phyloP scores from a whole-genome alignment of 2,888 invertebrate species.

The Cerastis leucographa region DNA sequence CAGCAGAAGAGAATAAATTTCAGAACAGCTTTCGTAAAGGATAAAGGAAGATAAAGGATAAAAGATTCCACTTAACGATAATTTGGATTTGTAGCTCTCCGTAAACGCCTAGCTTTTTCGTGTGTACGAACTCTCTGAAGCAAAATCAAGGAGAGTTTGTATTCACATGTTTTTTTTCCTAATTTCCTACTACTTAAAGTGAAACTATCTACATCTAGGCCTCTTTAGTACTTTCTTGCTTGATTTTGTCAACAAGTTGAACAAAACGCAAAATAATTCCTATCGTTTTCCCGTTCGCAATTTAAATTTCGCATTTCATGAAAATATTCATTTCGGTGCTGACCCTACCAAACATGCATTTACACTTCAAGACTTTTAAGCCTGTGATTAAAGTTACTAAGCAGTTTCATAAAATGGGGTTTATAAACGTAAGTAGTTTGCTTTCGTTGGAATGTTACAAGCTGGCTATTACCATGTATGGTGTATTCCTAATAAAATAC shows the following conservation, averaged over 20 bases:
- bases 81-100: constrained; percentile 59
- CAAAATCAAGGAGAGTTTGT: constrained; percentile 5
- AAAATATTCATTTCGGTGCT: constrained; percentile 60
- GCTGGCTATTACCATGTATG: background rate
- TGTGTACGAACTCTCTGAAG: constrained; percentile 8
- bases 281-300: constrained; percentile 25
- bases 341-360: constrained; percentile 48
- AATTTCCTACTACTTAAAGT: background rate
- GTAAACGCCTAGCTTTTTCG: constrained; percentile 42
- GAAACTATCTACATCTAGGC: background rate
- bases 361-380: constrained; percentile 43
- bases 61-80: constrained; percentile 59
- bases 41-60: constrained; percentile 48
- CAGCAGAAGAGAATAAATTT: constrained; percentile 45
- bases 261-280: constrained; percentile 25
- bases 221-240: background rate
- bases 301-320: constrained; percentile 70
- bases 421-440: background rate
- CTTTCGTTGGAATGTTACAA: background rate
- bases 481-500: background rate
- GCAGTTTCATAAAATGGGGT: background rate
- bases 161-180: background rate
- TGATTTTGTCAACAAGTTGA: background rate
- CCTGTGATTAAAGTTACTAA: background rate
- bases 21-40: constrained; percentile 31